Evolutionary conservation across 2,113 vertebrate genomes (phyloP).

Genomic region (Pholis gunnellus): DNA sequence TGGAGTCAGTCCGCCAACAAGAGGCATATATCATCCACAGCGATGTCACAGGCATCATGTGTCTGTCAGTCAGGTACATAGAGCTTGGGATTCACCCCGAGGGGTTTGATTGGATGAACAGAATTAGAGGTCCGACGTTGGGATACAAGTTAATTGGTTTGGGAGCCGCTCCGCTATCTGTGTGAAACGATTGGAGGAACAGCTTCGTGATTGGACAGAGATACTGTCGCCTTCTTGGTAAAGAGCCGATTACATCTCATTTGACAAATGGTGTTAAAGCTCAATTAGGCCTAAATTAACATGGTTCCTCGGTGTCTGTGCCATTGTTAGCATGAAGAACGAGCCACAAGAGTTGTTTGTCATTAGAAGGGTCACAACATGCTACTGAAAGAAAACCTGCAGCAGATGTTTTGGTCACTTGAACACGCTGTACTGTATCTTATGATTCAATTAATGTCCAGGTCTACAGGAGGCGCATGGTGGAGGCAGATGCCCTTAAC

Average conservation of each 20-base stretch:
- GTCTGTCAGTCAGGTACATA: conserved; percentile 20
- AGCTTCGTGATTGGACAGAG: conserved; percentile 23
- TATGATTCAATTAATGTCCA: conserved; percentile 31
- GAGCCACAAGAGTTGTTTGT: neutral
- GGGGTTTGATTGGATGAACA: conserved; percentile 64
- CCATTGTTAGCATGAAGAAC: neutral
- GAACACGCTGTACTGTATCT: neutral
- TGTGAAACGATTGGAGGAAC: conserved; percentile 40
- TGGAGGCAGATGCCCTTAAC: conserved; percentile 53
- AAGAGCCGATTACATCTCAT: neutral
- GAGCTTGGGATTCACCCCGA: neutral
- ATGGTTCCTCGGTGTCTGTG: conserved; percentile 32
- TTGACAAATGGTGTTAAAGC: neutral
- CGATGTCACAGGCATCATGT: conserved; percentile 19
- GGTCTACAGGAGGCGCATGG: neutral
- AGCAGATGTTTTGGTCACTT: neutral
- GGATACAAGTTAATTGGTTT: conserved; percentile 60
- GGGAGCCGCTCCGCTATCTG: conserved; percentile 4
- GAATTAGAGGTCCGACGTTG: conserved; percentile 46
- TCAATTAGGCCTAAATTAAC: neutral
- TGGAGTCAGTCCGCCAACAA: neutral
- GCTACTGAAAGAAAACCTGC: neutral
- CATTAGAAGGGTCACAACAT: neutral
- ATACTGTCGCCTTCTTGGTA: neutral
- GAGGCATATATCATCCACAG: conserved; percentile 7